Conservation (phyloP, 2,113 vertebrate genomes). For the Neofelis nebulosa region DNA sequence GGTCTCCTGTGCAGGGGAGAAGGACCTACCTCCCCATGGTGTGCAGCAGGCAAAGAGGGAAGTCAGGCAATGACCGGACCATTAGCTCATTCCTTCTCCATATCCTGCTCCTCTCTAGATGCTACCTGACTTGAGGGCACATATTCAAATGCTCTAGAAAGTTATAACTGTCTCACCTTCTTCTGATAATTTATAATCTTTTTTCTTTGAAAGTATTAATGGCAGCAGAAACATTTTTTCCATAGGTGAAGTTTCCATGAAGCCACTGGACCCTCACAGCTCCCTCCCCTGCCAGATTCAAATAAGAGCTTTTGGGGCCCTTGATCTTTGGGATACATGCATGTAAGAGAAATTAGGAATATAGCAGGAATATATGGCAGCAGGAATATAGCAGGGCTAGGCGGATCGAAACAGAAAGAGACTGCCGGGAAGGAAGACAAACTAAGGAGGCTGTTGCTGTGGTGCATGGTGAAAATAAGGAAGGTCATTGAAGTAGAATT, state of each 20-base stretch:
- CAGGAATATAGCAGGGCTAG: not conserved
- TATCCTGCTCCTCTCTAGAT: no score
- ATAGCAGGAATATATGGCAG: not conserved
- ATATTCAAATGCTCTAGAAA: not conserved
- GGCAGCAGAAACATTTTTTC: not conserved
- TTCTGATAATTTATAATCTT: not conserved
- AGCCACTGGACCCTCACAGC: not conserved
- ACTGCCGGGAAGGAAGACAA: not conserved
- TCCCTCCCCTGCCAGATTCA: not conserved
- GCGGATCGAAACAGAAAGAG: not conserved
- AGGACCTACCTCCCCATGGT: not conserved
- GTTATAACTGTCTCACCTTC: not conserved
- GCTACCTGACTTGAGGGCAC: not conserved
- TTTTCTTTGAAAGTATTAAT: not conserved
- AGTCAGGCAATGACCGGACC: not conserved
- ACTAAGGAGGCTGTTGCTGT: not conserved
- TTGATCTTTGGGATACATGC: not conserved
- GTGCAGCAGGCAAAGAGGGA: not conserved
- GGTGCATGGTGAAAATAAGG: not conserved
- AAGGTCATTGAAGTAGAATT: not conserved
- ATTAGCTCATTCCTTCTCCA: not conserved
- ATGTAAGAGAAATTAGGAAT: not conserved
- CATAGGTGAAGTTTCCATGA: not conserved
- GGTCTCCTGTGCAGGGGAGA: not conserved
- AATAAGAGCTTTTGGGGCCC: not conserved